Evolutionary conservation across 2,888 invertebrate genomes (phyloP).

Genomic region (Panopea generosa): DNA sequence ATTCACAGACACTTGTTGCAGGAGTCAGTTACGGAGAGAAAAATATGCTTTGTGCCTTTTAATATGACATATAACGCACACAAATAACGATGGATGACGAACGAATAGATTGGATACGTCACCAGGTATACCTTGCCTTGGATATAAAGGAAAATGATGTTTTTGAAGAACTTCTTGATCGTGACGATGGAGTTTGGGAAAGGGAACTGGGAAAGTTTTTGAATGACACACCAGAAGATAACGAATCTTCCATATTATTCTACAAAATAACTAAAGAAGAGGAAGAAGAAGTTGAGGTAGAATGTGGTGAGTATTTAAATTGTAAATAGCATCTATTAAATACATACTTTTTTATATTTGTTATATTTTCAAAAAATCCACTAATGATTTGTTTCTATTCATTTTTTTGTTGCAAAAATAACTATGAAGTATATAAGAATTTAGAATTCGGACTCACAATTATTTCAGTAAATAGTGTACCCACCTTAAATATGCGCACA

Average conservation of each 20-base stretch:
- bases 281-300: conserved; percentile 84
- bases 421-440: neutral
- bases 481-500: too few species aligned
- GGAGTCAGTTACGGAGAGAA: conserved; percentile 11
- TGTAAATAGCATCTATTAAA: neutral
- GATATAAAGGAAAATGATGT: conserved; percentile 81
- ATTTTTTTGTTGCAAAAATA: neutral
- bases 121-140: conserved; percentile 81
- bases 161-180: conserved; percentile 84
- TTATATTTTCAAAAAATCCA: neutral
- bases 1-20: too few species aligned
- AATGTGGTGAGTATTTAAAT: conserved; percentile 79
- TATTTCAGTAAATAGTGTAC: too few species aligned
- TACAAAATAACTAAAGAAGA: conserved; percentile 84
- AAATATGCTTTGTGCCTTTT: neutral
- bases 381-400: neutral
- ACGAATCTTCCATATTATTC: conserved; percentile 83
- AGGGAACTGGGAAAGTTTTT: conserved; percentile 83
- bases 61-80: neutral
- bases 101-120: conserved; percentile 84
- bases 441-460: too few species aligned
- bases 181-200: conserved; percentile 84
- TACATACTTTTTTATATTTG: too few species aligned
- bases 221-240: conserved; percentile 84
- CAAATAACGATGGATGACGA: conserved; percentile 84